A percentile compares a stretch with the other conserved stretches of the same genome.
Conservation (phyloP, 2,113 vertebrate genomes). For the Marcusenius ussheri region DNA sequence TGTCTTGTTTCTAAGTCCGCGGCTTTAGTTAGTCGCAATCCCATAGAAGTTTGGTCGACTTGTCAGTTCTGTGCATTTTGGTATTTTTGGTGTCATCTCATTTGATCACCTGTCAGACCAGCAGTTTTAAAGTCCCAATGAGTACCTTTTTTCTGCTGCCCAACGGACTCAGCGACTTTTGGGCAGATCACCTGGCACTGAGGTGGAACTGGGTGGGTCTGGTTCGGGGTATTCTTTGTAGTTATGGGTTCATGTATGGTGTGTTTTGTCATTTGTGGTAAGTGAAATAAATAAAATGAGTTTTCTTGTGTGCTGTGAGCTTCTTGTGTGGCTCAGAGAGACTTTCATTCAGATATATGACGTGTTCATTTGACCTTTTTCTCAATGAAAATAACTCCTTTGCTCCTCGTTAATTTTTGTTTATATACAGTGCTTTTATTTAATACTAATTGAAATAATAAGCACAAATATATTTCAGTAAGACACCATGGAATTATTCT, state of each 20-base stretch:
- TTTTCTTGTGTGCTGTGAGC: background rate
- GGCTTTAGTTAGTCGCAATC: background rate
- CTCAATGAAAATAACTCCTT: background rate
- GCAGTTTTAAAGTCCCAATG: too few species aligned
- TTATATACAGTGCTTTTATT: background rate
- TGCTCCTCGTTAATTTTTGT: background rate
- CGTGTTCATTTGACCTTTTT: background rate
- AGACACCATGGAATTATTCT: background rate
- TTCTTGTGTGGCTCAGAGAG: background rate
- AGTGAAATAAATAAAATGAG: background rate
- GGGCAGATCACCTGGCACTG: background rate
- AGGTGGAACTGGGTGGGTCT: background rate
- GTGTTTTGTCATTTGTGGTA: background rate
- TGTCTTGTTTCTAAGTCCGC: background rate
- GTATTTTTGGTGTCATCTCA: background rate
- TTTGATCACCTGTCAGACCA: background rate
- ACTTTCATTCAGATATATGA: background rate
- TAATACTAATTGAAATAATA: background rate
- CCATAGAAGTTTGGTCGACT: background rate
- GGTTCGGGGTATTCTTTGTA: background rate
- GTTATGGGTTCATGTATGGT: background rate
- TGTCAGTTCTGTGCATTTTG: background rate
- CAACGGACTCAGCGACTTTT: too few species aligned
- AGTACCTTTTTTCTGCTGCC: too few species aligned
- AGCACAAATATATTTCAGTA: background rate